Evolutionary conservation across 2,888 invertebrate genomes (phyloP).

Genomic region (Pimpla rufipes): DNA sequence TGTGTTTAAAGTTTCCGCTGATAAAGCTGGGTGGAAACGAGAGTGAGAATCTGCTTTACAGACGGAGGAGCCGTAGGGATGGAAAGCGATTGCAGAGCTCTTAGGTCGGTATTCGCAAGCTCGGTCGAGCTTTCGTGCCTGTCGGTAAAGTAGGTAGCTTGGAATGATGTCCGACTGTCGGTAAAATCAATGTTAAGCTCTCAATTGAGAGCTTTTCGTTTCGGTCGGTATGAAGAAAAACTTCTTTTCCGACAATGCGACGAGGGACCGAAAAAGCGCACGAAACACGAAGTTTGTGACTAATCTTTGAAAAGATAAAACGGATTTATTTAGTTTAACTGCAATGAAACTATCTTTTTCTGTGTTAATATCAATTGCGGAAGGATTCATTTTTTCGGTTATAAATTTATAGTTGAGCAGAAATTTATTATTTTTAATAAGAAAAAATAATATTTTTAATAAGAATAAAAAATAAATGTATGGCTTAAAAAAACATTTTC

Average conservation of each 20-base stretch:
- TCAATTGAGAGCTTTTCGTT: background rate
- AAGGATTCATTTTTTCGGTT: too few species aligned
- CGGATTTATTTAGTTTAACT: too few species aligned
- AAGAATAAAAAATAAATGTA: background rate
- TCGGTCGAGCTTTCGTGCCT: background rate
- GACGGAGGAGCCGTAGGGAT: background rate
- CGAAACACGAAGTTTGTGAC: background rate
- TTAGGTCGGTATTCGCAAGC: slow-evolving; percentile 32
- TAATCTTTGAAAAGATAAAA: background rate
- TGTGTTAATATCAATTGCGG: too few species aligned
- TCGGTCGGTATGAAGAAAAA: background rate
- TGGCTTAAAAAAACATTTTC: background rate
- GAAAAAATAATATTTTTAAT: background rate
- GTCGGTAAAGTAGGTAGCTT: slow-evolving; percentile 18
- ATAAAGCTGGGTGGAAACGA: background rate
- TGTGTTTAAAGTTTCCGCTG: background rate
- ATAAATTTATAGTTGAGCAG: too few species aligned
- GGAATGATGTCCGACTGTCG: background rate
- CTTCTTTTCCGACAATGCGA: background rate
- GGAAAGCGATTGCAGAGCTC: slow-evolving; percentile 14
- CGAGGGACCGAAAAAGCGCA: background rate
- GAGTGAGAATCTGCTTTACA: background rate
- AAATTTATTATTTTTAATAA: too few species aligned
- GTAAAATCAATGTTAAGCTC: background rate
- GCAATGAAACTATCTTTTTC: too few species aligned